Base-by-base conservation (phyloP, 2,888 invertebrate genomes). In the Toxonevra muliebris region DNA sequence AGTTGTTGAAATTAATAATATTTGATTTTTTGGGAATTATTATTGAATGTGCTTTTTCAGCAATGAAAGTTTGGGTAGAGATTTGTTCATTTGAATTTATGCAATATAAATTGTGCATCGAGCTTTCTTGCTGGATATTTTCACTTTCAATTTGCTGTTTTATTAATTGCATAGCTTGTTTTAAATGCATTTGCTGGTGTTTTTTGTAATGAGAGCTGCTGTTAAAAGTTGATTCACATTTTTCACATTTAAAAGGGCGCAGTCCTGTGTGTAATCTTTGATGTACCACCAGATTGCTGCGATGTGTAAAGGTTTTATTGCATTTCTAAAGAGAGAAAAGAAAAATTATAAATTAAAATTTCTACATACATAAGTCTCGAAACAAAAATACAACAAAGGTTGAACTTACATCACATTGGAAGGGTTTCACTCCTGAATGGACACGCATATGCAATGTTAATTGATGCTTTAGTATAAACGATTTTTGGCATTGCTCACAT, bases 341-440 rank as follows among this genome's bases (percentile, higher is more conserved):
- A 20, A 2, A n/a, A 58, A 65, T 30, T 12, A 57, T 9, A 19
- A 53, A 19, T 53, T 48, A 11, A 17, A 19, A 7, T 53, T 30
- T 7, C 30, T 55, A 12, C 13, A 45, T 13, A n/a, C 43, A 64
- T 50, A 30, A 53, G n/a, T 30, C 19, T 55, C 20, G 10, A 45
- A n/a, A 11, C 41, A 15, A 15, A 40, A 50, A 42, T 13, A 53
- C n/a, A 11, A 2, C 15, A 43, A 40, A 57, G 20, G 4, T 92
- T 92, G 8, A 66, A 68, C 73, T 72, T 45, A 77, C 76, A 65
- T 70, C 20, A 85, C 98, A 98, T 83, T 94, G 93, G 87, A 96
- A 96, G 0, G 96, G 97, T 81, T 96, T 96, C 80, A 98, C 97
- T 4, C 98, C 98, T 0, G 98, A 98, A 84, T 98, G 98, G 0